Percentiles rank a stretch among this genome's conserved stretches.
Evolutionary conservation across 2,888 invertebrate genomes (phyloP).

Genomic region (Camponotus fellah): DNA sequence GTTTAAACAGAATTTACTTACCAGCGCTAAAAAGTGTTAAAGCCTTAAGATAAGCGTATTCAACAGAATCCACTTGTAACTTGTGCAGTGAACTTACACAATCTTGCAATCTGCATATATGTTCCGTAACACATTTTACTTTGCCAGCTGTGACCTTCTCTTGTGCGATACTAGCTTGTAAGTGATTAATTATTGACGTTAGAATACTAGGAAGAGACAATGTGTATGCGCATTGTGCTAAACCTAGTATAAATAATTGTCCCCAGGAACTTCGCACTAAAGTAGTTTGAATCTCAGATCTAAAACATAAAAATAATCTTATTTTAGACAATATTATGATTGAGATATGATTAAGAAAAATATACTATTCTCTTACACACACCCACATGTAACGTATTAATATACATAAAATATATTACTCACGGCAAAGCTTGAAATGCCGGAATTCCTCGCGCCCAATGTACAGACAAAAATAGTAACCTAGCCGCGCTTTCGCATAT

Average conservation of each 20-base stretch:
- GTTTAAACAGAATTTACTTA: constrained; percentile 80
- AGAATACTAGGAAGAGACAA: constrained; percentile 93
- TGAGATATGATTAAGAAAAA: not conserved
- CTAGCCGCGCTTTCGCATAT: constrained; percentile 98
- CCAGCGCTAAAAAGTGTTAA: constrained; percentile 94
- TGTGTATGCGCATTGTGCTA: constrained; percentile 94
- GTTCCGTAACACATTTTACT: constrained; percentile 92
- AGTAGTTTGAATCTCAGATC: constrained; percentile 93
- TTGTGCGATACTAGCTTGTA: constrained; percentile 91
- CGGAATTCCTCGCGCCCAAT: constrained; percentile 95
- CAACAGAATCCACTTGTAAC: constrained; percentile 92
- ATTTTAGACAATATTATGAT: constrained; percentile 11
- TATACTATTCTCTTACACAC: not conserved
- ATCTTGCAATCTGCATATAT: constrained; percentile 94
- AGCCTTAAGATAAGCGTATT: constrained; percentile 95
- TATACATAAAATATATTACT: constrained; percentile 67
- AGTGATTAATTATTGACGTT: constrained; percentile 93
- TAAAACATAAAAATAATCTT: constrained; percentile 83
- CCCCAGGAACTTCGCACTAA: constrained; percentile 96
- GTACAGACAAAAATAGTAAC: constrained; percentile 95
- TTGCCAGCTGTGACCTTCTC: constrained; percentile 93
- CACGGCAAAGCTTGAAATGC: constrained; percentile 94
- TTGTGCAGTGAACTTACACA: constrained; percentile 92
- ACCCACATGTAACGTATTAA: not conserved
- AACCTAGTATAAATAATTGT: constrained; percentile 95